Evolutionary conservation across 2,797 vertebrate species (phyloP), one percentile per base, ranked within the genome.

Genomic region (Alectoris magna): DNA sequence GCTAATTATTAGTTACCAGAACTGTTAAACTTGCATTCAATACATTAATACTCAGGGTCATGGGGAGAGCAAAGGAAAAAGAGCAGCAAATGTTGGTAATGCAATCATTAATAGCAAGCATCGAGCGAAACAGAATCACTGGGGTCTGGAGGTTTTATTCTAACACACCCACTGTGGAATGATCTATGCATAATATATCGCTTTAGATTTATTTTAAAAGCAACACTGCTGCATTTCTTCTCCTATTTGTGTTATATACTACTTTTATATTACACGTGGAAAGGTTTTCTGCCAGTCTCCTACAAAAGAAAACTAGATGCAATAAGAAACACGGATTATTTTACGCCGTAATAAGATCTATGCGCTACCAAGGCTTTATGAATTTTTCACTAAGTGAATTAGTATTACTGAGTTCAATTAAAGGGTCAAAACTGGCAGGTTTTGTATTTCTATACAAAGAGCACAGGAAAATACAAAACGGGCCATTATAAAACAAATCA

Each of bases 1-100:
- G 86, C 51, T 74, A 87, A 64, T 88, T 94, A 88, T n/a, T 85
- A 91, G 76, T 95, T 94, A 83, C 49, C 84, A 96, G 88, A 97
- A 91, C 87, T 91, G 91, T 76, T 84, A 84, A 91, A 94, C 64
- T 74, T 74, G 84, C 10, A 81, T 53, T 56, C 60, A 92, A 87
- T 63, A 92, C 89, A 41, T 78, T 88, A 94, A 93, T 88, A 76
- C 63, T 96, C 46, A 75, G 55, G 87, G 68, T 44, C 64, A 91
- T 14, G 93, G 70, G 92, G 38, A 91, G 3, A 93, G 55, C 77
- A 87, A 92, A 41, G 64, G 87, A 89, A 92, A 94, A 96, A 88
- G 73, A 93, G 63, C 29, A 91, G 82, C 78, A 88, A 96, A 89
- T n/a, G 58, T 80, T 34, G 89, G 60, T 22, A 96, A 95, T 83